These are phyloP conservation scores for Bembecia ichneumoniformis DNA, from an alignment of 2,888 invertebrate genomes.

Conservation along the genomic window DNA sequence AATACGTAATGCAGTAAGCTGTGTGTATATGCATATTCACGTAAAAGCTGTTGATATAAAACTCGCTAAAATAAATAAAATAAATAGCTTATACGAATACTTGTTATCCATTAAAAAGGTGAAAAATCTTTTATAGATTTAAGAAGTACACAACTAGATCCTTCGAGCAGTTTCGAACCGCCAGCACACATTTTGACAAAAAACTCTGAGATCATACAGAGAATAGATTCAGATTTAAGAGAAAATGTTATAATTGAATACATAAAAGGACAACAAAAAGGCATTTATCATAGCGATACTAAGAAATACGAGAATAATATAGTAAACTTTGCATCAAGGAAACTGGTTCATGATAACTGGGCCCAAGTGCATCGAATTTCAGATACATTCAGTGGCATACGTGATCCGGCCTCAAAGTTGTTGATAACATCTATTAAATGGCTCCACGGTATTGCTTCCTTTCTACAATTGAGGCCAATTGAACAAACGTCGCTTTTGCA, in stretches of 20 bases:
- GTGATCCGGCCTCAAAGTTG: constrained; percentile 82
- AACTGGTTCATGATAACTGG: background rate
- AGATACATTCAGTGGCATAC: constrained; percentile 35
- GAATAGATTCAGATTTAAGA: constrained; percentile 6
- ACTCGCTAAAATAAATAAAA: no score
- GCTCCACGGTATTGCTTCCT: constrained; percentile 83
- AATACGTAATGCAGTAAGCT: no score
- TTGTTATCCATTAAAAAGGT: no score
- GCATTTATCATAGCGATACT: constrained; percentile 17
- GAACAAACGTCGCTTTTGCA: constrained; percentile 83
- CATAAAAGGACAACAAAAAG: constrained; percentile 20
- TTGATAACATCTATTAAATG: constrained; percentile 85
- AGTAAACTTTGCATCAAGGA: background rate
- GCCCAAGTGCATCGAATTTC: background rate
- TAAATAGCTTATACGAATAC: no score
- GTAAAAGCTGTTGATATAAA: no score
- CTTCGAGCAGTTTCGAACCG: constrained; percentile 34
- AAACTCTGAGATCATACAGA: constrained; percentile 12
- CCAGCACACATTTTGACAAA: constrained; percentile 38
- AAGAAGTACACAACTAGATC: constrained; percentile 14
- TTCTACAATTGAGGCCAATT: constrained; percentile 73
- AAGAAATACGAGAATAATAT: constrained; percentile 5
- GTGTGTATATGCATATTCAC: no score
- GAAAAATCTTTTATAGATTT: constrained; percentile 16
- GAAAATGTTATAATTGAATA: constrained; percentile 14